Evolutionary conservation across 1,140 invertebrate genomes (phyloP), one percentile per base, ranked within the genome.

Genomic region (Luehdorfia chinensis): DNA sequence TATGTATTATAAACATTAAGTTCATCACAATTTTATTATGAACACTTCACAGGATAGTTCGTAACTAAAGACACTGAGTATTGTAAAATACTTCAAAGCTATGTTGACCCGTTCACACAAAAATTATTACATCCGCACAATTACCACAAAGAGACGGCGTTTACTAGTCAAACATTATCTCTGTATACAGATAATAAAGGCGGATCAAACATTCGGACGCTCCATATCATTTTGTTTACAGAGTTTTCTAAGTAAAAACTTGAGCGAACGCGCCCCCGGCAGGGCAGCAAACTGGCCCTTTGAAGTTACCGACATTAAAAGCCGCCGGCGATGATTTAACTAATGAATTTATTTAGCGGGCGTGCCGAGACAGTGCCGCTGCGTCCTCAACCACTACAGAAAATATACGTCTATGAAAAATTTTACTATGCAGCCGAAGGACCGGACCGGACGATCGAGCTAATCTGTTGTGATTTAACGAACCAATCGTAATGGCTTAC

Each of bases 321-420:
- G 83, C 81, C 76, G 84, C 84, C 84, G 77, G 75, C 78, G 76
- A 81, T 84, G 81, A 87, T 87, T 87, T 87, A 84, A 87, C 86
- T 88, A 88, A 88, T 87, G 84, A 88, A 88, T 88, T 88, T 88
- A 88, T 88, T 87, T 87, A 84, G 77, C 76, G 75, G 73, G 65
- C 71, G 65, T 69, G 66, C 68, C 64, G 70, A 71, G 60, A 59
- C 63, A 71, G 64, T 71, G 69, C 69, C 67, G 60, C 64, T 62
- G 51, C 59, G 60, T 72, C 66, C 55, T 50, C 43, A 50, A 41
- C 37, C 32, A 43, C 48, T 44, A 54, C 50, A 59, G 50, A 53
- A 48, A 64, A 59, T 66, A 50, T 47, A 56, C 50, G 50, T 49
- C 37, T 50, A 50, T 48, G 36, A 39, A 39, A 39, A 39, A 23